phyloP scores from a whole-genome alignment of 2,113 vertebrate species.

The Progne subis region DNA sequence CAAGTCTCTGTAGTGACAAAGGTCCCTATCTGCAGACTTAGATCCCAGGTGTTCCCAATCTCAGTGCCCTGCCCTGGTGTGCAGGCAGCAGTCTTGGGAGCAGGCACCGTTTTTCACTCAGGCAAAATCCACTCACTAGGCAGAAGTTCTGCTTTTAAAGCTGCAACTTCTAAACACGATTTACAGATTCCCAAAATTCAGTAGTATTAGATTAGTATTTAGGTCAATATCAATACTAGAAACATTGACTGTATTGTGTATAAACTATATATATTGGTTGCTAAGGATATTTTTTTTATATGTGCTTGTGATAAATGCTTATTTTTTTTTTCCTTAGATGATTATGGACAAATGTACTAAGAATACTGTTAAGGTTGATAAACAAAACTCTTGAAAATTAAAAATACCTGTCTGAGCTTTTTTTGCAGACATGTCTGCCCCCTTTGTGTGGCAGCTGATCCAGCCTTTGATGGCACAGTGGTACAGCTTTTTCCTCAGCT shows the following conservation, averaged over 20 bases:
- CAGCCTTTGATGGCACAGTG: not conserved
- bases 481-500: not conserved
- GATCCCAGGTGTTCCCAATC: rapidly evolving
- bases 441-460: not conserved
- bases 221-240: not conserved
- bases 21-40: not conserved
- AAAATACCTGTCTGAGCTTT: not conserved
- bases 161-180: rapidly evolving
- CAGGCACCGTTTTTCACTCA: not conserved
- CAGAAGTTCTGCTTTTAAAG: not conserved
- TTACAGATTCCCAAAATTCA: not conserved
- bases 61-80: rapidly evolving
- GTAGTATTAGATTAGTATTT: not conserved
- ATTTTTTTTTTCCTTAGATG: not conserved
- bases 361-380: not conserved
- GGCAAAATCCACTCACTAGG: not conserved
- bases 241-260: not conserved
- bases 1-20: not conserved
- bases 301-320: not conserved
- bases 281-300: not conserved
- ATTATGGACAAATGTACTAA: not conserved
- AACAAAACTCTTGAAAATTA: not conserved
- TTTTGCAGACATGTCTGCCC: not conserved
- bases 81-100: rapidly evolving
- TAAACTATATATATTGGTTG: not conserved